These are phyloP conservation scores for Yoshiicerus persimilis DNA, from an alignment of 1,140 invertebrate genomes.

Conservation along the genomic window DNA sequence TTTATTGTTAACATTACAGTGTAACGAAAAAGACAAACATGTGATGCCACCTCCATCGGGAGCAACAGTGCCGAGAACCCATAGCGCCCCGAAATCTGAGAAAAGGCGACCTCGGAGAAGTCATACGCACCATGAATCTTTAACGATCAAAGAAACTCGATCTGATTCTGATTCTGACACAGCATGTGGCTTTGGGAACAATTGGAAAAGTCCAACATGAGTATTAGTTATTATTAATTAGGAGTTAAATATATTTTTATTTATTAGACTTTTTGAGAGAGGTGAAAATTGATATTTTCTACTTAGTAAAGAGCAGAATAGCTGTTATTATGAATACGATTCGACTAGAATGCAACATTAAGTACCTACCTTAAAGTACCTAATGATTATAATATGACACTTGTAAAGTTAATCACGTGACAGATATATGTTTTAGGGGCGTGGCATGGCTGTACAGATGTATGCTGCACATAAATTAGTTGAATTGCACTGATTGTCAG, in stretches of 20 bases:
- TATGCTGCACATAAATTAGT: not conserved
- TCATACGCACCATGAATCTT: slow-evolving; percentile 53
- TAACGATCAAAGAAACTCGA: slow-evolving; percentile 32
- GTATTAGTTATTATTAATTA: not conserved
- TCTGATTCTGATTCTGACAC: slow-evolving; percentile 73
- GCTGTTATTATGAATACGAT: too few relatives aligned
- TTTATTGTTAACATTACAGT: not conserved
- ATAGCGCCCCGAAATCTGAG: not conserved
- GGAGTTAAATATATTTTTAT: not conserved
- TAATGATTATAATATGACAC: too few relatives aligned
- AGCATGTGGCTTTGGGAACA: slow-evolving; percentile 76
- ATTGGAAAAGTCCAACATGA: slow-evolving; percentile 60
- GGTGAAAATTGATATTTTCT: not conserved
- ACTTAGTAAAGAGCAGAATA: not conserved
- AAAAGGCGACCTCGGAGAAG: slow-evolving; percentile 49
- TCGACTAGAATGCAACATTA: too few relatives aligned
- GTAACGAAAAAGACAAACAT: slow-evolving; percentile 42
- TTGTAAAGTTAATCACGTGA: too few relatives aligned
- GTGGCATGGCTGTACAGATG: too few relatives aligned
- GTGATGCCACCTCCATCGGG: slow-evolving; percentile 44
- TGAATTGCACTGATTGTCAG: not conserved
- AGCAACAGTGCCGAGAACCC: not conserved
- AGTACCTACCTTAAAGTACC: too few relatives aligned
- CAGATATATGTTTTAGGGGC: too few relatives aligned
- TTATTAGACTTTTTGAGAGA: not conserved